Evolutionary conservation across 1,140 invertebrate species (phyloP).

Genomic region (Zaprionus capensis): DNA sequence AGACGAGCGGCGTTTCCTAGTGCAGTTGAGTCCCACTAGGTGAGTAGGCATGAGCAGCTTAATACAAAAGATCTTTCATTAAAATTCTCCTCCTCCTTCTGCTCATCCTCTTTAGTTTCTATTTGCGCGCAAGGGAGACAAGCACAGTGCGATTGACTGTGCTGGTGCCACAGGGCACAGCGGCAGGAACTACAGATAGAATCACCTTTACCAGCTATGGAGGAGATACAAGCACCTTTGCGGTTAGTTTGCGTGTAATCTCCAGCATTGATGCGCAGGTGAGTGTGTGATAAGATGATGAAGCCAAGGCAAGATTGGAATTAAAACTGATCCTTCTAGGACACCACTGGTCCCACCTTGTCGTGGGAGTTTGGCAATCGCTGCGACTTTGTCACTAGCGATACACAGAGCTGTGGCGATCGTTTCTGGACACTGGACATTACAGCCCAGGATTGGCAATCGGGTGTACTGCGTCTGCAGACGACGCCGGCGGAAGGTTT

Average conservation of each 20-base stretch:
- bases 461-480: constrained; percentile 87
- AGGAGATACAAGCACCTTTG: constrained; percentile 61
- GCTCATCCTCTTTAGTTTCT: constrained; percentile 58
- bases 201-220: constrained; percentile 86
- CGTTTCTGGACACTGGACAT: constrained; percentile 87
- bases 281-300: not conserved
- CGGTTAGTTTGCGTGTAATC: constrained; percentile 72
- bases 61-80: not conserved
- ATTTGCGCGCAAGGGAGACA: constrained; percentile 85
- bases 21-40: constrained; percentile 83
- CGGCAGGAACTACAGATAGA: constrained; percentile 85
- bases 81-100: not conserved
- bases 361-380: constrained; percentile 85
- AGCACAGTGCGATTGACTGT: constrained; percentile 85
- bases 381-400: constrained; percentile 65
- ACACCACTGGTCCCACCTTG: constrained; percentile 80
- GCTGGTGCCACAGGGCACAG: constrained; percentile 84
- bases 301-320: not conserved
- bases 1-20: constrained; percentile 85
- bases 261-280: constrained; percentile 71
- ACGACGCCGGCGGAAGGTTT: constrained; percentile 85
- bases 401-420: constrained; percentile 85
- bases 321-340: constrained; percentile 62
- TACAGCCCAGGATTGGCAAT: constrained; percentile 86
- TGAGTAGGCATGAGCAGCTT: constrained; percentile 8